A percentile compares a stretch with the other conserved stretches of the same genome.
These are phyloP conservation scores for Sterrhoptilus dennistouni DNA, from an alignment of 2,113 vertebrate genomes.

Conservation along the genomic window DNA sequence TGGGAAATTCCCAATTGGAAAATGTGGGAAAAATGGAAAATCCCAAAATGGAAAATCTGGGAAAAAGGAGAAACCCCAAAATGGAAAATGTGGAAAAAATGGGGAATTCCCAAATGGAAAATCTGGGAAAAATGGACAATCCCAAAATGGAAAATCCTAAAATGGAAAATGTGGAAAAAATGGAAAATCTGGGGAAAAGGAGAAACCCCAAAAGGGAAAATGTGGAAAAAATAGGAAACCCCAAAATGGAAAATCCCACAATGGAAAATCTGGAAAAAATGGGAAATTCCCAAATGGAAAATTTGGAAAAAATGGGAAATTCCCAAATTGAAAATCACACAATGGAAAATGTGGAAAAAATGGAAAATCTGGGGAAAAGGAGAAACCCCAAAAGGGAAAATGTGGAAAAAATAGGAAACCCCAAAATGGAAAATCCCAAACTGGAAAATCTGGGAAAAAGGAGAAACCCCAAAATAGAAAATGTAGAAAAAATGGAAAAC, in stretches of 20 bases:
- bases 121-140: accelerated
- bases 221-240: too few relatives aligned
- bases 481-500: background rate
- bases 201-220: background rate
- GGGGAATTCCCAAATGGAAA: too few relatives aligned
- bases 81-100: background rate
- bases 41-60: background rate
- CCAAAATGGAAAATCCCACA: background rate
- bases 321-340: background rate
- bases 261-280: background rate
- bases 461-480: background rate
- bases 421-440: too few relatives aligned
- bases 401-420: background rate
- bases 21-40: background rate
- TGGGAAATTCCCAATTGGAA: accelerated
- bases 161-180: background rate
- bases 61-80: accelerated
- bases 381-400: background rate
- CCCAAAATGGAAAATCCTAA: background rate
- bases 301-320: too few relatives aligned
- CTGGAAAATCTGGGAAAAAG: background rate
- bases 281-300: too few relatives aligned
- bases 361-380: background rate
- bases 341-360: background rate
- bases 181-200: background rate